Evolutionary conservation across 2,113 vertebrate species (phyloP), one percentile per base, ranked within the genome.

Genomic region (Chaetura pelagica): DNA sequence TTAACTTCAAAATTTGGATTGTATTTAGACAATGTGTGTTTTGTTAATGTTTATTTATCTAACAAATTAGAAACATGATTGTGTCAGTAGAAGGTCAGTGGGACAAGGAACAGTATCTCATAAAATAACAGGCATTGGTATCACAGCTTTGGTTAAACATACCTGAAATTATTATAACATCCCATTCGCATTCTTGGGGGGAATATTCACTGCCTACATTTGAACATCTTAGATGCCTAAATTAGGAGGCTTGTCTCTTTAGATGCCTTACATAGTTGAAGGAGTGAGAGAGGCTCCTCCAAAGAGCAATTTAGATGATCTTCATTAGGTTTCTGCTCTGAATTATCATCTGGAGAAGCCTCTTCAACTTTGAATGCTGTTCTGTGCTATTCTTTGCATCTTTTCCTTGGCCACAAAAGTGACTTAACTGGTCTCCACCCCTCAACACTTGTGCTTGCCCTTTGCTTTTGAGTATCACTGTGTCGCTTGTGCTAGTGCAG

Each of bases 301-400:
- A 92, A 94, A 94, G 88, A 93, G 89, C 68, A 92, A 40, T 94
- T 96, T 92, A 90, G 80, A 84, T 72, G 86, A 40, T 79, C 42
- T 93, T 93, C 68, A 52, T 84, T 94, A 94, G 93, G 44, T 72
- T 86, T 96, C 89, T 92, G 89, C 89, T 94, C 76, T 94, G 80
- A 97, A 93, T 96, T 97, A 84, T 78, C 90, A 85, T 87, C 83
- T 84, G 76, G 80, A 97, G 80, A 23, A 95, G 86, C 76, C 89
- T 96, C 83, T 93, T 97, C 72, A 75, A 71, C 64, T 93, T 63
- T 68, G 73, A 92, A 71, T 92, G 86, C 76, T 81, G 64, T 78
- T 88, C 76, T 84, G 61, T 55, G 95, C 86, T 95, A 78, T 96
- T 96, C 85, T 94, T 86, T 88, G 72, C 79, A 51, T 86, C 89